Evolutionary conservation across 2,888 invertebrate species (phyloP).

Genomic region (Eupithecia dodoneata): DNA sequence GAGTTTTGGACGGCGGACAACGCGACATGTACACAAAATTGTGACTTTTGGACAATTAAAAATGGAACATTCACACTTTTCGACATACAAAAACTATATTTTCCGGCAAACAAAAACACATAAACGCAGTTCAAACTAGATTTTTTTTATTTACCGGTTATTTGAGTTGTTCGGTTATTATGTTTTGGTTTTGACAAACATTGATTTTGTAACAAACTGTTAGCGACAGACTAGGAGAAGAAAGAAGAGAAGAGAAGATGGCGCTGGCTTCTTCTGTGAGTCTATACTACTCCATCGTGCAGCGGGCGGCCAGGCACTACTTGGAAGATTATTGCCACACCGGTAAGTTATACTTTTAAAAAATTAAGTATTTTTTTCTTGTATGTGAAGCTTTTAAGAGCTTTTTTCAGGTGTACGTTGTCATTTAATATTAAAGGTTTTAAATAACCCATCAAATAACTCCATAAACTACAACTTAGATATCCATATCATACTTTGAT

Average conservation of each 20-base stretch:
- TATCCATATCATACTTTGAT: neutral
- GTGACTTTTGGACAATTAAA: slow-evolving; percentile 74
- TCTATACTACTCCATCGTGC: slow-evolving; percentile 88
- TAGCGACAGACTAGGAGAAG: slow-evolving; percentile 61
- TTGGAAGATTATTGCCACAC: slow-evolving; percentile 87
- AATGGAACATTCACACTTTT: slow-evolving; percentile 68
- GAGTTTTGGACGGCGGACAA: slow-evolving; percentile 79
- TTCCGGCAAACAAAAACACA: slow-evolving; percentile 62
- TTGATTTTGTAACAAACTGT: slow-evolving; percentile 74
- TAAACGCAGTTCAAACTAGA: slow-evolving; percentile 81
- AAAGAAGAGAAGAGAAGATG: slow-evolving; percentile 72
- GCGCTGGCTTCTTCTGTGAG: slow-evolving; percentile 87
- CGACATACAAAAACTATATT: slow-evolving; percentile 64
- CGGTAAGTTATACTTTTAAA: slow-evolving; percentile 71
- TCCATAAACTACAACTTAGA: neutral
- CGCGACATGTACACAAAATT: slow-evolving; percentile 78
- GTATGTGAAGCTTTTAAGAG: neutral
- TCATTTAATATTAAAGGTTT: neutral
- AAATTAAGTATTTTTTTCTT: neutral
- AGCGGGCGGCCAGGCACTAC: slow-evolving; percentile 87
- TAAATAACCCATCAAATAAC: neutral
- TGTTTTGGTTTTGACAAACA: slow-evolving; percentile 65
- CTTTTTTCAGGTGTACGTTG: neutral
- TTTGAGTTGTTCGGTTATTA: slow-evolving; percentile 56
- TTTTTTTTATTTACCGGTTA: slow-evolving; percentile 53